A percentile compares a stretch with the other conserved stretches of the same genome.
Evolutionary conservation across 2,888 invertebrate genomes (phyloP).

Genomic region (Andrena chrysosceles): DNA sequence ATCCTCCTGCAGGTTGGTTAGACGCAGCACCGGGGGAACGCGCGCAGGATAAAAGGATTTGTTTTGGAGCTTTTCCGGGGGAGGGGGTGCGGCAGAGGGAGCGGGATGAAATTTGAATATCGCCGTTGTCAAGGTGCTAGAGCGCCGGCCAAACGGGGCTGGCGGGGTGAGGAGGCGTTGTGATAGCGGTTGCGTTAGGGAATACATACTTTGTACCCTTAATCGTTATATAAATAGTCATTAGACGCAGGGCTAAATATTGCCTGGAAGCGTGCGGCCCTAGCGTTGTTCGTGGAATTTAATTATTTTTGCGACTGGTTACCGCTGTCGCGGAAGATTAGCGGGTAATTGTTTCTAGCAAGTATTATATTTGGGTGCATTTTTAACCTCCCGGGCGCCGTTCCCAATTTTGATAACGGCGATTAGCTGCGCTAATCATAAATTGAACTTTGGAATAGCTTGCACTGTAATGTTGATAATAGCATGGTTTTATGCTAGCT

Average conservation of each 20-base stretch:
- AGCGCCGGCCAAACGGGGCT: background rate
- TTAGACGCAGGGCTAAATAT: slow-evolving; percentile 53
- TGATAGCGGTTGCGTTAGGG: slow-evolving; percentile 47
- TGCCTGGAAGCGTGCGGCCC: slow-evolving; percentile 14
- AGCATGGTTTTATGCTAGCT: too few relatives aligned
- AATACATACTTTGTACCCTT: slow-evolving; percentile 53
- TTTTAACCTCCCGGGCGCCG: background rate
- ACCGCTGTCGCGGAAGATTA: background rate
- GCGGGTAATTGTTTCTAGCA: slow-evolving; percentile 17
- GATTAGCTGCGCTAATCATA: too few relatives aligned
- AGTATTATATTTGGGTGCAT: background rate
- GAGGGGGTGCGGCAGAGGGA: background rate
- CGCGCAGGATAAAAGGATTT: slow-evolving; percentile 63
- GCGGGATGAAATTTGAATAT: slow-evolving; percentile 64
- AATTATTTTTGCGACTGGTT: slow-evolving; percentile 35
- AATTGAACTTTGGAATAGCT: too few relatives aligned
- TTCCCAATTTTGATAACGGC: too few relatives aligned
- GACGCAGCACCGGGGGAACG: slow-evolving; percentile 32
- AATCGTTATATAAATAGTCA: slow-evolving; percentile 62
- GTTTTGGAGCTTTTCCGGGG: slow-evolving; percentile 47
- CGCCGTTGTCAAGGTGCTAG: slow-evolving; percentile 35
- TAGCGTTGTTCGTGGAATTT: background rate
- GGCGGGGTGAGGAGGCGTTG: slow-evolving; percentile 10
- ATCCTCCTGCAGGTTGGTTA: slow-evolving; percentile 35
- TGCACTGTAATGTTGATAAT: too few relatives aligned